Evolutionary conservation across 2,113 vertebrate species (phyloP), one percentile per base, ranked within the genome.

Genomic region (Rhinopomastus cyanomelas): DNA sequence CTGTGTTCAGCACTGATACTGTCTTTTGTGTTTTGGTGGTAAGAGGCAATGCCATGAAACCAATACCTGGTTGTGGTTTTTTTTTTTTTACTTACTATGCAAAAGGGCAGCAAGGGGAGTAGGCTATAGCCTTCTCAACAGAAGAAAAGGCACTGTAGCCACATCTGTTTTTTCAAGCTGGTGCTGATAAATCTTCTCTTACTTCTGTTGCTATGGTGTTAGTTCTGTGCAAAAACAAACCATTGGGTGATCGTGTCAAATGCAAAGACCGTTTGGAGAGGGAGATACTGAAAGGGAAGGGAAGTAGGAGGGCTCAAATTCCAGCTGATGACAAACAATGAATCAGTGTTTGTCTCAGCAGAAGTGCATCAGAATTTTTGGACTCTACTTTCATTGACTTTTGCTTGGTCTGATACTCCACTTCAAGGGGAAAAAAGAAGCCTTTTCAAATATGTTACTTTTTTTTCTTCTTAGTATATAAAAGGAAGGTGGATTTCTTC

Each of bases 401-500:
- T 20, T 84, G 69, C 85, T 77, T 56, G 26, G 56, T 74, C 86
- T 87, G 71, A 91, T 86, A 53, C 36, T 86, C 48, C 11, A 25
- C 36, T 87, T 93, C 67, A 90, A 95, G n/a, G n/a, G n/a, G n/a
- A n/a, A n/a, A n/a, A n/a, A n/a, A n/a, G n/a, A n/a, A n/a, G n/a
- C 13, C 34, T 20, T 17, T 39, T 44, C 27, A 66, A 39, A 44
- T 42, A 26, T 72, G 55, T 56, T 56, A 27, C 4, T 3, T 42
- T 51, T 29, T 65, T 59, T 37, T 69, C 11, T 57, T 20, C 55
- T 81, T 44, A 79, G 52, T 94, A 87, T 80, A 95, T 95, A 97
- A 89, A 96, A 93, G 81, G 95, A 89, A 95, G 66, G 87, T 96
- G 96, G 96, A 96, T 25, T 18, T 59, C 69, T 80, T 97, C 97